Evolutionary conservation across 2,797 vertebrate genomes (phyloP).

Genomic region (Propithecus perrieri): DNA sequence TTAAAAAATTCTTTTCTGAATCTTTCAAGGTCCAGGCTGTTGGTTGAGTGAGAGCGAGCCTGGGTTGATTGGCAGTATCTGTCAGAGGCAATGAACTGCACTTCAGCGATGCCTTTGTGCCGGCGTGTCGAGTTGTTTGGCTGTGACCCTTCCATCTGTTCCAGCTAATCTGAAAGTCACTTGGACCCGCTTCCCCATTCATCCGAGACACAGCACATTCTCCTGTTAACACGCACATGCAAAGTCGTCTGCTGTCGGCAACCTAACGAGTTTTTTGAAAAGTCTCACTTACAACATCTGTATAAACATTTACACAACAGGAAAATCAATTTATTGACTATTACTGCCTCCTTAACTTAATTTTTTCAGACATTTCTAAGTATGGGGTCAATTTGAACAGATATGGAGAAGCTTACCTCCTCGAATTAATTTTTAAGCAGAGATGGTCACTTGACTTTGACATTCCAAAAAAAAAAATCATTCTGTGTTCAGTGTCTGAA

Average conservation of each 20-base stretch:
- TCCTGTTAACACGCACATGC: constrained; percentile 91
- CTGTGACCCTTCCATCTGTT: constrained; percentile 96
- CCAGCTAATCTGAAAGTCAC: constrained; percentile 93
- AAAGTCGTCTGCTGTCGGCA: constrained; percentile 87
- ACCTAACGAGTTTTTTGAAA: constrained; percentile 71
- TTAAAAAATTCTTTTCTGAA: constrained; percentile 62
- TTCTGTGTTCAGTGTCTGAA: not conserved
- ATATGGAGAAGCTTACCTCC: not conserved
- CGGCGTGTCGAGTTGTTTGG: constrained; percentile 93
- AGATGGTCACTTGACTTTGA: not conserved
- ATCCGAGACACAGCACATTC: constrained; percentile 86
- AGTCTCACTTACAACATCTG: constrained; percentile 86
- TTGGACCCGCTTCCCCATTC: constrained; percentile 88
- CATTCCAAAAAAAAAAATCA: not conserved
- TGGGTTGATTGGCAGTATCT: constrained; percentile 91
- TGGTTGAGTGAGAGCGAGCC: constrained; percentile 84
- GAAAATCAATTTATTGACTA: constrained; percentile 63
- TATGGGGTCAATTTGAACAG: not conserved
- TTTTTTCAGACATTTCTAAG: constrained; percentile 52
- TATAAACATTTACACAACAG: constrained; percentile 80
- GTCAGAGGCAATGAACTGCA: constrained; percentile 92
- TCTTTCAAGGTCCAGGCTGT: constrained; percentile 85
- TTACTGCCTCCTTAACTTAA: constrained; percentile 16
- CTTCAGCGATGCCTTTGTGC: constrained; percentile 91
- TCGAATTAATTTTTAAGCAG: constrained; percentile 26